A percentile compares a stretch with the other conserved stretches of the same genome.
Conservation (phyloP, 2,797 vertebrate species). For the Arremon brunneinucha region DNA sequence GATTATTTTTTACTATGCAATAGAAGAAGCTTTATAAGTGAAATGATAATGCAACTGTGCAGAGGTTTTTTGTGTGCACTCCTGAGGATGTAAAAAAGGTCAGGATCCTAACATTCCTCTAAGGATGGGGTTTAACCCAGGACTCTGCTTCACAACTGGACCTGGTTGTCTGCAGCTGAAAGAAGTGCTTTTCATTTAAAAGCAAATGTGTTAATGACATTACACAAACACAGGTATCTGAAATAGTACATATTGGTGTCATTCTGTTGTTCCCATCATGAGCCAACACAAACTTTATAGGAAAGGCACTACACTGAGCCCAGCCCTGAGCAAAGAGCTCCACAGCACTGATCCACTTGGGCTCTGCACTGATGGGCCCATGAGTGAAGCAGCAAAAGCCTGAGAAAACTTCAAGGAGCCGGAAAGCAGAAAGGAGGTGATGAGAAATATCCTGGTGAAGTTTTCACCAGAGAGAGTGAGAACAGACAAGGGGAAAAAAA, state of each 20-base stretch:
- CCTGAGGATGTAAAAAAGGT: neutral
- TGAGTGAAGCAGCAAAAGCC: neutral
- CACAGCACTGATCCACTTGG: neutral
- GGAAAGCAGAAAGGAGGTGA: neutral
- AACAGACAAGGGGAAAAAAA: neutral
- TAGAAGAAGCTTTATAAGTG: neutral
- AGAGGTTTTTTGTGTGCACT: neutral
- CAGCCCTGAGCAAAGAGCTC: neutral
- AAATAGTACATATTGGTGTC: neutral
- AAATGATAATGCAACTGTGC: neutral
- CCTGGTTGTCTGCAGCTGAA: neutral
- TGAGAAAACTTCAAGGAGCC: neutral
- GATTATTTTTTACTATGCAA: neutral
- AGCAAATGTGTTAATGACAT: neutral
- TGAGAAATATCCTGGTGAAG: neutral
- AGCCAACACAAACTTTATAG: neutral
- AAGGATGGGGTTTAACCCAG: neutral
- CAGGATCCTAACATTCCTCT: neutral
- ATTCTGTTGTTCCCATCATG: neutral
- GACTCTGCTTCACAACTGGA: neutral
- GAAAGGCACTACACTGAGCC: neutral
- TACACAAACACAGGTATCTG: neutral
- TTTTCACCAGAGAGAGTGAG: neutral
- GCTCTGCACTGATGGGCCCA: neutral
- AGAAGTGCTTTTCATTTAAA: neutral